phyloP scores from a whole-genome alignment of 1,140 invertebrate species.

The Drosophila nigrodunni region DNA sequence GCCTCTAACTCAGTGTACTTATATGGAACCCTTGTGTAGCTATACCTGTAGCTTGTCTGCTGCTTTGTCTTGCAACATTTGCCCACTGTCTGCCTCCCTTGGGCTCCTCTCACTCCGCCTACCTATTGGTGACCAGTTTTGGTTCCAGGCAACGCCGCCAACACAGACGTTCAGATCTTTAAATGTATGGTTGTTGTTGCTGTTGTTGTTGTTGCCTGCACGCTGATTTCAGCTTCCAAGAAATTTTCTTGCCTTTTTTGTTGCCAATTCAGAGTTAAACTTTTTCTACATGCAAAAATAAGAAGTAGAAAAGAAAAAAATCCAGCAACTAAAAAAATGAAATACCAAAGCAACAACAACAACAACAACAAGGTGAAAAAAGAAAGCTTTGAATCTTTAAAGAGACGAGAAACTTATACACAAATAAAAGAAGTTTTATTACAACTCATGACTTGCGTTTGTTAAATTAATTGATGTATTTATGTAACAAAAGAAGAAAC shows the following conservation, averaged over 20 bases:
- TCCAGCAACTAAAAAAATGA: not conserved
- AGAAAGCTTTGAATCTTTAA: slow-evolving; percentile 17
- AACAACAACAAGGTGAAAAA: slow-evolving; percentile 29
- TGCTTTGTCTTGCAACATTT: slow-evolving; percentile 72
- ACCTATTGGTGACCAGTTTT: slow-evolving; percentile 48
- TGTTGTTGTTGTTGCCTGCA: slow-evolving; percentile 35
- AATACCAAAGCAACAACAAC: slow-evolving; percentile 14
- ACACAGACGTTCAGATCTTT: slow-evolving; percentile 47
- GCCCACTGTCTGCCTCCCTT: slow-evolving; percentile 27
- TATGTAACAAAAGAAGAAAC: slow-evolving; percentile 15
- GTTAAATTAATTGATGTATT: slow-evolving; percentile 26
- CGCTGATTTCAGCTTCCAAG: slow-evolving; percentile 63
- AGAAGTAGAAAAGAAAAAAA: slow-evolving; percentile 25
- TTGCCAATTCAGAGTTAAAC: slow-evolving; percentile 39
- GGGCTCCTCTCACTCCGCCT: slow-evolving; percentile 9
- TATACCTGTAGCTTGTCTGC: slow-evolving; percentile 17
- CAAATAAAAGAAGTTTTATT: slow-evolving; percentile 17
- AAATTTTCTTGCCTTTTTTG: slow-evolving; percentile 54
- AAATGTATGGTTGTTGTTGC: slow-evolving; percentile 25
- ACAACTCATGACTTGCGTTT: slow-evolving; percentile 18
- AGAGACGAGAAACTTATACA: slow-evolving; percentile 17
- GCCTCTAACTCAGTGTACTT: slow-evolving; percentile 34
- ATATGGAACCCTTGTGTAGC: slow-evolving; percentile 58
- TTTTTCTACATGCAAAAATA: slow-evolving; percentile 55
- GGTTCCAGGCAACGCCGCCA: slow-evolving; percentile 46